Base-by-base conservation (phyloP, 1,140 invertebrate genomes). In the Drosophila obscura region DNA sequence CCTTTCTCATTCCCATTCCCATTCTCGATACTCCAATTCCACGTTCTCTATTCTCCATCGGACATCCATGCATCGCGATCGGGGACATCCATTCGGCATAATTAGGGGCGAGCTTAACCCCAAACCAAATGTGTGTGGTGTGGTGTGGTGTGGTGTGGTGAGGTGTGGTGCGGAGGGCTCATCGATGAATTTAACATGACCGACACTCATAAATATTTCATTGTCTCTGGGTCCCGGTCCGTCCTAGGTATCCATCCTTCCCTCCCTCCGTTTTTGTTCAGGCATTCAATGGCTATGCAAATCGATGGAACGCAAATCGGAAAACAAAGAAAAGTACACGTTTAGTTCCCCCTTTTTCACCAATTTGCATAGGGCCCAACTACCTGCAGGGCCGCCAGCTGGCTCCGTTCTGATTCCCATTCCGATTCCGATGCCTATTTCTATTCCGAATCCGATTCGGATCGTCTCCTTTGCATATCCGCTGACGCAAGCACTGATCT, bases 271-370 rank as follows among this genome's bases (percentile, higher is more conserved):
- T 55, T 62, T 62, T 78, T 74, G 80, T 51, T 64, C 50, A 80
- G 69, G 46, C 69, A 80, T 85, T 85, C 81, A 81, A 82, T 82
- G 73, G 65, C 74, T 77, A 85, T 85, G 81, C 69, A 87, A 85
- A 85, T 85, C 65, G 39, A 62, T 71, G 58, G 61, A 64, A 82
- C 66, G 64, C 67, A 67, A 73, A 85, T 85, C 48, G 79, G 77
- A 51, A 78, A 78, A 73, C 49, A 61, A 66, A 77, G 69, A 77
- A 76, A 69, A 62, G 15, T 44, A 16, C 52, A 62, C 55, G 45
- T 55, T 84, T 84, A 71, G 63, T 56, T 73, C 19, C 45, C 55
- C 68, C 57, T 46, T 48, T 13, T 22, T 19, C 19, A 1, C 19
- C 19, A 1, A 76, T 85, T 87, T 72, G 82, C 81, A 85, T 85